These are phyloP conservation scores for Samia ricini DNA, from an alignment of 1,140 invertebrate species.

Conservation along the genomic window DNA sequence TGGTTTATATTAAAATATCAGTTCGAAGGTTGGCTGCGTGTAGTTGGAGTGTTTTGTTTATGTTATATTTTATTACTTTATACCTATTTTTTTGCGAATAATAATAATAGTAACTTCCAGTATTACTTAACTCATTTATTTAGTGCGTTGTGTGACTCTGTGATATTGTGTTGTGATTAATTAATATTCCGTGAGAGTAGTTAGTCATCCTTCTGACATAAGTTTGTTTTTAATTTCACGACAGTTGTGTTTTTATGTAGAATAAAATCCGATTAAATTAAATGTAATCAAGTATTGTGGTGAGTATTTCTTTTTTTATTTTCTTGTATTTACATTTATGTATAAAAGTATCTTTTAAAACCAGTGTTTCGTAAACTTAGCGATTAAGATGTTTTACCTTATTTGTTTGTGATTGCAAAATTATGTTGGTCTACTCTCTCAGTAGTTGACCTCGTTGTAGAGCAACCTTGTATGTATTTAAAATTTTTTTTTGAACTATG, in stretches of 20 bases:
- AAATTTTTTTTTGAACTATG: not conserved
- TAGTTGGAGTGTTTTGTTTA: not conserved
- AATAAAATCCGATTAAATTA: not conserved
- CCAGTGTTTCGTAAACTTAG: not conserved
- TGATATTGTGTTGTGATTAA: constrained; percentile 17
- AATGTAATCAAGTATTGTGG: not conserved
- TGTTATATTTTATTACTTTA: not conserved
- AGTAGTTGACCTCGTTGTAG: constrained; percentile 25
- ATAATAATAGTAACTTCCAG: not conserved
- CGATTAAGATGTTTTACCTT: constrained; percentile 18
- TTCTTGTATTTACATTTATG: not conserved
- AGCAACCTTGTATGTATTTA: not conserved
- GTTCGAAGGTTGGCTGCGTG: not conserved
- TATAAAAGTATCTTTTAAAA: not conserved
- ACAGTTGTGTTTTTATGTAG: constrained; percentile 1
- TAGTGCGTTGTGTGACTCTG: constrained; percentile 19
- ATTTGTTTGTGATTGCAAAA: constrained; percentile 25
- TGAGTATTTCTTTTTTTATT: constrained; percentile 3
- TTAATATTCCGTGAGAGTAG: constrained; percentile 17
- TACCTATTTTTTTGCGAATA: not conserved
- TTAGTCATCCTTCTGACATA: constrained; percentile 19
- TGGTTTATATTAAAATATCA: not conserved
- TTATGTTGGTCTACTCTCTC: constrained; percentile 13
- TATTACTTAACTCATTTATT: not conserved
- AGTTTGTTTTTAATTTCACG: constrained; percentile 8